These are phyloP conservation scores for Watsonalla binaria DNA, from an alignment of 2,888 invertebrate species.

Conservation along the genomic window DNA sequence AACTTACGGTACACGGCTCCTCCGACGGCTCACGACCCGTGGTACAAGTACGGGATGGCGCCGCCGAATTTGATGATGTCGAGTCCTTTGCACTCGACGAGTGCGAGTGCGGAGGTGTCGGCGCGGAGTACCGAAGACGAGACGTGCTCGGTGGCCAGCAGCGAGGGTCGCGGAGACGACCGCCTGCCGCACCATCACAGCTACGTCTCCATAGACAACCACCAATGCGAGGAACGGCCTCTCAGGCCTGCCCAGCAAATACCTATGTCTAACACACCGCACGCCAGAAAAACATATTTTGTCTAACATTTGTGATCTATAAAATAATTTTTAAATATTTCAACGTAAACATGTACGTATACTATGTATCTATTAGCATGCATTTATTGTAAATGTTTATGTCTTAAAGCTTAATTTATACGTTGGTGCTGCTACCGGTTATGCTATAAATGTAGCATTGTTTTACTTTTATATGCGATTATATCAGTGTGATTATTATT, in stretches of 20 bases:
- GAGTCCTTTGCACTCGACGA: slow-evolving; percentile 80
- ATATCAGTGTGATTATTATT: slow-evolving; percentile 17
- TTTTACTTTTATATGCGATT: slow-evolving; percentile 26
- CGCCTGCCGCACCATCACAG: slow-evolving; percentile 77
- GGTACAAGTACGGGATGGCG: slow-evolving; percentile 75
- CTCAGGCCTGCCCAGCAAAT: slow-evolving; percentile 71
- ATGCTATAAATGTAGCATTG: slow-evolving; percentile 21
- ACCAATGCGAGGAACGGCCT: slow-evolving; percentile 72
- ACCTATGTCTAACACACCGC: slow-evolving; percentile 68
- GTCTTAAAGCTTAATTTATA: slow-evolving; percentile 23
- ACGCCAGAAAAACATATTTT: slow-evolving; percentile 75
- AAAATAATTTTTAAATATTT: slow-evolving; percentile 31
- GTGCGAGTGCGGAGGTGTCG: slow-evolving; percentile 80
- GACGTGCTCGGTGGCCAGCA: slow-evolving; percentile 78
- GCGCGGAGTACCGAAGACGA: slow-evolving; percentile 81
- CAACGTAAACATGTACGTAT: slow-evolving; percentile 4
- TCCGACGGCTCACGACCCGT: slow-evolving; percentile 73
- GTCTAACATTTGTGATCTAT: slow-evolving; percentile 51
- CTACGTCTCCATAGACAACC: slow-evolving; percentile 77
- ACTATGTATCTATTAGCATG: slow-evolving; percentile 1
- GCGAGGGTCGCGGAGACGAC: slow-evolving; percentile 76
- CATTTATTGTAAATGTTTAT: slow-evolving; percentile 9
- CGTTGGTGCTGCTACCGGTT: slow-evolving; percentile 28
- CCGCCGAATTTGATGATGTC: slow-evolving; percentile 78
- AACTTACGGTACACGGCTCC: slow-evolving; percentile 75